Conservation (phyloP, 1,140 invertebrate species). For the Nebria ingens region DNA sequence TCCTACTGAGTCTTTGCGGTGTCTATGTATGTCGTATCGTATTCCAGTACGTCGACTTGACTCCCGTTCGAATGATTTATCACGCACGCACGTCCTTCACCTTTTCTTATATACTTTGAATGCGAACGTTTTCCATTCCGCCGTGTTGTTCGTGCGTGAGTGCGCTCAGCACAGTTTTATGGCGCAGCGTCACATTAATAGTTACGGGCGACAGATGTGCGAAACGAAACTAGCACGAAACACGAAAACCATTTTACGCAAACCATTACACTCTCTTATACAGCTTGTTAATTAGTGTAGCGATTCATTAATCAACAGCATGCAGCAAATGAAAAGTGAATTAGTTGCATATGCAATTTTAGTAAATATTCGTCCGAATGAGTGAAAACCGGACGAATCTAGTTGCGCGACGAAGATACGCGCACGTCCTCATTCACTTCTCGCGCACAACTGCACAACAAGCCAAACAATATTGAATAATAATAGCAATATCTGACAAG, state of each 20-base stretch:
- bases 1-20: too few species aligned
- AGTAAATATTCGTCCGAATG: too few species aligned
- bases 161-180: not conserved
- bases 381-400: too few species aligned
- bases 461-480: not conserved
- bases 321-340: too few species aligned
- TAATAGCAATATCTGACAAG: constrained; percentile 1
- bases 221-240: not conserved
- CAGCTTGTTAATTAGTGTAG: too few species aligned
- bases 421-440: too few species aligned
- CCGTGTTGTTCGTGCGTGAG: not conserved
- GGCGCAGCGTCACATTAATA: not conserved
- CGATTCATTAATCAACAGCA: too few species aligned
- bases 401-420: too few species aligned
- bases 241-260: too few species aligned
- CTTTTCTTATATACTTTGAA: not conserved
- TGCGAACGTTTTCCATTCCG: not conserved
- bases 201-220: not conserved
- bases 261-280: too few species aligned
- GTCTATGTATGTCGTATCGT: too few species aligned
- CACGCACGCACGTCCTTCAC: not conserved
- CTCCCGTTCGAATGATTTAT: not conserved
- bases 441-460: not conserved
- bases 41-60: not conserved
- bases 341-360: too few species aligned